Evolutionary conservation across 2,797 vertebrate species (phyloP).

Genomic region (Hippoglossus hippoglossus): DNA sequence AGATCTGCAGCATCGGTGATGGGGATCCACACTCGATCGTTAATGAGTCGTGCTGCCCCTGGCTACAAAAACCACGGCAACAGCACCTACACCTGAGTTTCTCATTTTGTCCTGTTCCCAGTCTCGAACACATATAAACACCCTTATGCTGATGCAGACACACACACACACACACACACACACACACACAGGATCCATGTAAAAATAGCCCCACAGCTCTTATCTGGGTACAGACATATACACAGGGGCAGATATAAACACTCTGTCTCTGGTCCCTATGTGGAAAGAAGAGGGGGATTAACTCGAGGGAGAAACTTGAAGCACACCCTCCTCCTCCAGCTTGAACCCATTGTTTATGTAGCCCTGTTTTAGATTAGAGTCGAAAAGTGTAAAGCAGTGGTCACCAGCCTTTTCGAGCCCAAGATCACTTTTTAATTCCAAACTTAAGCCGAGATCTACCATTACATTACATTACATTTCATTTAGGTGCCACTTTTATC

Average conservation of each 20-base stretch:
- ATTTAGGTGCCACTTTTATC: no score
- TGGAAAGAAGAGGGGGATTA: not conserved
- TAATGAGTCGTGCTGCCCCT: not conserved
- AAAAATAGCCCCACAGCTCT: slow-evolving; percentile 39
- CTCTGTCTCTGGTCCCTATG: no score
- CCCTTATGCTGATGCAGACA: slow-evolving; percentile 27
- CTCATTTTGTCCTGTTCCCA: slow-evolving; percentile 19
- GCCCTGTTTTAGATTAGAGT: no score
- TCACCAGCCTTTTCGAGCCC: no score
- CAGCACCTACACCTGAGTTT: slow-evolving; percentile 6
- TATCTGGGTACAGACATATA: slow-evolving; percentile 18
- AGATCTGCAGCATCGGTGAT: slow-evolving; percentile 12
- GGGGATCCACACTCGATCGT: slow-evolving; percentile 19
- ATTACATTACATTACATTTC: no score
- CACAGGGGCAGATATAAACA: slow-evolving; percentile 3
- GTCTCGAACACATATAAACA: slow-evolving; percentile 22
- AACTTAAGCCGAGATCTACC: no score
- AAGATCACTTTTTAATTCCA: no score
- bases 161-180: slow-evolving; percentile 7
- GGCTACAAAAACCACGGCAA: slow-evolving; percentile 42
- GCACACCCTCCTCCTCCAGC: not conserved
- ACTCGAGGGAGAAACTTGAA: not conserved
- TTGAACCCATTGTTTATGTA: not conserved
- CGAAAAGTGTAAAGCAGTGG: no score
- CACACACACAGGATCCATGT: not conserved